These are phyloP conservation scores for Drymodes brunneopygia DNA, from an alignment of 2,113 vertebrate genomes.

Conservation along the genomic window DNA sequence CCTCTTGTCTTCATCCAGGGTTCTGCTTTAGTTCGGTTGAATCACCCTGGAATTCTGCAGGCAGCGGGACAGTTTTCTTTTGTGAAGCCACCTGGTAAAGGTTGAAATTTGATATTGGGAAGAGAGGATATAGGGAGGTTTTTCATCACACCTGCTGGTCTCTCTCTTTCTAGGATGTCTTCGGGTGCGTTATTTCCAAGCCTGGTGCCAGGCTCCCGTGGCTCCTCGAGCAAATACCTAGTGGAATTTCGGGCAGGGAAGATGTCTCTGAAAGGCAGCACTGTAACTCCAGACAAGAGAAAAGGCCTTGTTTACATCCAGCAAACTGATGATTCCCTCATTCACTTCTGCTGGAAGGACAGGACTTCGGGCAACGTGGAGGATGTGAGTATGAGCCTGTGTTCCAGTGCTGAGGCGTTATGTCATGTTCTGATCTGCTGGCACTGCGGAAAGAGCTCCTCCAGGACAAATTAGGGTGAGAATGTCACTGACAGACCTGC, in stretches of 20 bases:
- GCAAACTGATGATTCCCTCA: conserved; percentile 95
- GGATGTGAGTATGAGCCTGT: conserved; percentile 78
- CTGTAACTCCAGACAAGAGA: conserved; percentile 93
- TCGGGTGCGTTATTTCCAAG: conserved; percentile 96
- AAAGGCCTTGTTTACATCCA: conserved; percentile 97
- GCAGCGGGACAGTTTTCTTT: neutral
- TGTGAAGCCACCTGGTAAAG: neutral
- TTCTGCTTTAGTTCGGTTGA: neutral
- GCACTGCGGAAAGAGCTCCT: neutral
- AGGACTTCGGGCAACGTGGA: conserved; percentile 89
- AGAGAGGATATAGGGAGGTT: rapidly evolving
- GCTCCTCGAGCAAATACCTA: conserved; percentile 92
- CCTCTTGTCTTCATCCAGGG: rapidly evolving
- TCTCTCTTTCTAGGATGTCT: conserved; percentile 78
- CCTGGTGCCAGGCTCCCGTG: conserved; percentile 91
- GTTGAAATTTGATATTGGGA: neutral
- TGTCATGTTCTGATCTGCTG: neutral
- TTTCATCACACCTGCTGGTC: neutral
- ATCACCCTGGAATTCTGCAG: neutral
- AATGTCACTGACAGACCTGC: neutral
- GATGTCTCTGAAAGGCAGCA: conserved; percentile 93
- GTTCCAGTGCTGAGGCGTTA: neutral
- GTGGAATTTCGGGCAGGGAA: conserved; percentile 97
- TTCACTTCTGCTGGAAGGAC: conserved; percentile 98
- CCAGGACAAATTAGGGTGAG: neutral